Evolutionary conservation across 2,113 vertebrate species (phyloP).

Genomic region (Platanista minor): DNA sequence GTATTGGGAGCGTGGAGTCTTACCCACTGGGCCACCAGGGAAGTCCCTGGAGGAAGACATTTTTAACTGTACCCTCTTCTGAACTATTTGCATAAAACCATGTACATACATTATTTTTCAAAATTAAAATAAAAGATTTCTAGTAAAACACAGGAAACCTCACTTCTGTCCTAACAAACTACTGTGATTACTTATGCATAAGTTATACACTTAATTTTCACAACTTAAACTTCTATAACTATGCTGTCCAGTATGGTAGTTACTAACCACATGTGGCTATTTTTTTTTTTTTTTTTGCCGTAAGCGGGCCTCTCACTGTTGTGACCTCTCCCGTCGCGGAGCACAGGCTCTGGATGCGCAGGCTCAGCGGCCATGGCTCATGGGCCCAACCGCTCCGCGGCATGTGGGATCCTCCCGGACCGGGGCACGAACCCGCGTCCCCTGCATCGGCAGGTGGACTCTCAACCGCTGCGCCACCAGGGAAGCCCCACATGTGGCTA

Average conservation of each 20-base stretch:
- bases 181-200: background rate
- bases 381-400: too few species aligned
- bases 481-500: background rate
- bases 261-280: background rate
- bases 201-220: constrained; percentile 4
- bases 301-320: too few species aligned
- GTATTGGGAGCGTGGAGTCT: too few species aligned
- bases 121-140: constrained; percentile 25
- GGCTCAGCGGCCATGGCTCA: too few species aligned
- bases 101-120: constrained; percentile 17
- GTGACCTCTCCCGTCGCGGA: too few species aligned
- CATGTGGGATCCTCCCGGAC: too few species aligned
- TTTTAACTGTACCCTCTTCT: background rate
- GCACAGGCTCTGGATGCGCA: too few species aligned
- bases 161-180: constrained; percentile 16
- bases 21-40: too few species aligned
- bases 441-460: too few species aligned
- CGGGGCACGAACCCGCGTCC: too few species aligned
- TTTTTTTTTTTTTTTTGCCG: too few species aligned
- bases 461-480: too few species aligned
- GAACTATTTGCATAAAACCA: constrained; percentile 30
- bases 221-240: constrained; percentile 10
- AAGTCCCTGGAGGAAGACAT: background rate
- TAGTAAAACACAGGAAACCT: background rate
- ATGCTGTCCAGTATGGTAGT: background rate